Percentiles rank a stretch among this genome's conserved stretches.
phyloP scores from a whole-genome alignment of 2,113 vertebrate genomes.

The Cryptotis parvus region DNA sequence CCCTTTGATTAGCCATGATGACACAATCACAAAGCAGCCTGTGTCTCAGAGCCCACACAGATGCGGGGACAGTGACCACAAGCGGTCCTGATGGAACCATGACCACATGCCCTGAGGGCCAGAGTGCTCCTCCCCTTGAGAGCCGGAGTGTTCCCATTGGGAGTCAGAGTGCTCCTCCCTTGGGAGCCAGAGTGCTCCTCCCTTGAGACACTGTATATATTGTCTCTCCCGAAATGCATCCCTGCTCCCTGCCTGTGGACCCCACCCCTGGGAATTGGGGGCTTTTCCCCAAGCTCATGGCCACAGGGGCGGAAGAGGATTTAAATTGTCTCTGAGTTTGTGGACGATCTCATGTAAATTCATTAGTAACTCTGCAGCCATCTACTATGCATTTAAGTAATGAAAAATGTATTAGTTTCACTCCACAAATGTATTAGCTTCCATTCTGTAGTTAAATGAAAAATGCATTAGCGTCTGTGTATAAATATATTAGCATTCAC shows the following conservation, averaged over 20 bases:
- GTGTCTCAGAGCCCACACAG: background rate
- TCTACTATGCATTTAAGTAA: slow-evolving; percentile 72
- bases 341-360: slow-evolving; percentile 76
- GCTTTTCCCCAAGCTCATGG: background rate
- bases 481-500: slow-evolving; percentile 54
- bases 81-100: no score
- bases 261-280: background rate
- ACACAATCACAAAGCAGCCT: background rate
- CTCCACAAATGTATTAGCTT: slow-evolving; percentile 70
- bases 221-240: no score
- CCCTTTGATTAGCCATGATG: background rate
- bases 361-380: slow-evolving; percentile 61
- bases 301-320: slow-evolving; percentile 41
- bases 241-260: background rate
- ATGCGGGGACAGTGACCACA: background rate
- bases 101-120: no score
- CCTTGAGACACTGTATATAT: rapidly evolving
- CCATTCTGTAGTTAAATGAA: slow-evolving; percentile 71
- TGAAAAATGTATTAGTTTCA: slow-evolving; percentile 81
- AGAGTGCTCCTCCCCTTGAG: no score
- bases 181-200: no score
- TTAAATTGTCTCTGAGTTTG: slow-evolving; percentile 56
- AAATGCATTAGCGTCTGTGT: slow-evolving; percentile 68
- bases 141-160: no score
- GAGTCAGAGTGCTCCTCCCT: no score